Evolutionary conservation across 1,140 invertebrate genomes (phyloP).

Genomic region (Drosophila willistoni): DNA sequence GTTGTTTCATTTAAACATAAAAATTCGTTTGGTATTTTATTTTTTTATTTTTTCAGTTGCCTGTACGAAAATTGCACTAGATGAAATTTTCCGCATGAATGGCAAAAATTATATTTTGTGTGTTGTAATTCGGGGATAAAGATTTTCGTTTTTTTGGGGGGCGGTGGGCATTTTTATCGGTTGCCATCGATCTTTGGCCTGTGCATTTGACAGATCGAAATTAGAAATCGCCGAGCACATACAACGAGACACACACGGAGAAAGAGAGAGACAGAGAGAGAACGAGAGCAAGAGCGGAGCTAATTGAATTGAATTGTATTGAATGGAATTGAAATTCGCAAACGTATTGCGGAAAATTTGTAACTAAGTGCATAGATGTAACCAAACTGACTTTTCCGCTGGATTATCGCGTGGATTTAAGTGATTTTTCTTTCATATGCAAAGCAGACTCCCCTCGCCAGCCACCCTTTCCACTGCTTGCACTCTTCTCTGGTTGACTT

Average conservation of each 20-base stretch:
- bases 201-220: conserved; percentile 80
- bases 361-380: conserved; percentile 8
- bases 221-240: conserved; percentile 66
- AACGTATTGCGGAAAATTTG: conserved; percentile 37
- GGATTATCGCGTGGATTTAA: conserved; percentile 43
- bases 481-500: neutral
- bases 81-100: conserved; percentile 80
- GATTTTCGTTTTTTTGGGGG: conserved; percentile 13
- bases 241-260: neutral
- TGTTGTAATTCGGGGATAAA: neutral
- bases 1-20: conserved; percentile 13
- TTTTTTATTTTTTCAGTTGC: conserved; percentile 67
- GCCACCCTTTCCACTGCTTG: neutral
- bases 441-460: conserved; percentile 42
- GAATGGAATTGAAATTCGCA: conserved; percentile 51
- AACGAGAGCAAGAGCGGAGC: conserved; percentile 18
- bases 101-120: conserved; percentile 52
- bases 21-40: conserved; percentile 7
- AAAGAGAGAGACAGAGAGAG: neutral
- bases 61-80: conserved; percentile 68
- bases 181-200: conserved; percentile 75
- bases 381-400: conserved; percentile 43
- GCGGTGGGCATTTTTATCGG: conserved; percentile 64
- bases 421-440: conserved; percentile 75
- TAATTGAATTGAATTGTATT: conserved; percentile 61